Evolutionary conservation across 1,140 invertebrate genomes (phyloP), one percentile per base, ranked within the genome.

Genomic region (Triops longicaudatus): DNA sequence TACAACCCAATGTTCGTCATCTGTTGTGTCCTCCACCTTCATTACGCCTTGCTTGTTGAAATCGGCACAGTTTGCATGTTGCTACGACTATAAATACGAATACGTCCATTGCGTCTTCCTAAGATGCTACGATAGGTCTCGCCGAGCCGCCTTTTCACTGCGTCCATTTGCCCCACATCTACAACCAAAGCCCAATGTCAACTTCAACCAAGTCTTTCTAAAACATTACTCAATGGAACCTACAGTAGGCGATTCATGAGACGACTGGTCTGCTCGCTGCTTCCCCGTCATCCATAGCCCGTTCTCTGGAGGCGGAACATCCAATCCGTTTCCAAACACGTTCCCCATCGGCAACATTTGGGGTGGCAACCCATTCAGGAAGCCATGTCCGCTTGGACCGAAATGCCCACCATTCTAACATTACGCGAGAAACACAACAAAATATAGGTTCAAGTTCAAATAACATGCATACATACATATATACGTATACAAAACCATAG

Each of bases 231-330:
- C 31, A n/a, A 63, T 6, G 22, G 0, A n/a, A 63, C 50, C 5
- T 63, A 63, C 50, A 63, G 50, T 63, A 12, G 50, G 50, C 50
- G 50, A 63, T 63, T 63, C 50, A 63, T 63, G 50, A 63, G 50
- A 63, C 10, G 50, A 63, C 22, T 63, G 50, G 5, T 63, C 50
- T 14, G 50, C 50, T 63, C 50, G 3, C 50, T 63, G 50, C 14
- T 63, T 63, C n/a, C 50, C 50, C 6, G 50, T 63, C 50, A 63
- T 22, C 50, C 50, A 63, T 6, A 63, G 50, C 10, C 50, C 50
- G 17, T 63, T 63, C 50, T 63, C 50, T 6, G 50, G 50, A 63
- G 50, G 50, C 14, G 50, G 50, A 63, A 63, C 50, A n/a, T 63
- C 50, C 22, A 63, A 14, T 63, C 50, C 50, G 22, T 63, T 63